Conservation (phyloP, 2,113 vertebrate genomes). For the Narcine bancroftii region DNA sequence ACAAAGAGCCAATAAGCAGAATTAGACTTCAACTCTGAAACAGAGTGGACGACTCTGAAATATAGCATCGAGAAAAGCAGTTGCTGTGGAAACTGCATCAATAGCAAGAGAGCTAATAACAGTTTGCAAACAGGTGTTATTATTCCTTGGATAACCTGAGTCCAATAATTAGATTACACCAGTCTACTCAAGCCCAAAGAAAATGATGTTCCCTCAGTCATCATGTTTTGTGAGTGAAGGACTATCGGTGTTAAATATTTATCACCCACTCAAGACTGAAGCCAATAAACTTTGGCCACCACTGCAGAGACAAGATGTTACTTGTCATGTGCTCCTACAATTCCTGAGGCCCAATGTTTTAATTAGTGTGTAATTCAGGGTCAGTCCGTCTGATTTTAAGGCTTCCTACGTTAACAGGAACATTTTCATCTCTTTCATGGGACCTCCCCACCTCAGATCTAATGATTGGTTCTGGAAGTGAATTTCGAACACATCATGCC, state of each 20-base stretch:
- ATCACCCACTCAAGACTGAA: not conserved
- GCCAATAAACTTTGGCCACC: conserved; percentile 7
- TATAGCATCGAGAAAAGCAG: not conserved
- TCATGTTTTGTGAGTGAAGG: not conserved
- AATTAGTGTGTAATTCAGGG: not conserved
- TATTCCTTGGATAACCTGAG: not conserved
- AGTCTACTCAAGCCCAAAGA: not conserved
- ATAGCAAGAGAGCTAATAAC: not conserved
- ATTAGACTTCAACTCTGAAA: not conserved
- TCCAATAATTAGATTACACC: not conserved
- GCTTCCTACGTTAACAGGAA: not conserved
- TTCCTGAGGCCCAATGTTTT: conserved; percentile 10
- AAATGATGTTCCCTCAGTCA: conserved; percentile 3
- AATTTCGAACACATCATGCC: not conserved
- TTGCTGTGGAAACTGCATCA: not conserved
- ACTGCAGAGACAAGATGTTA: not conserved
- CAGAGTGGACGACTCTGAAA: not conserved
- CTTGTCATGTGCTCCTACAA: conserved; percentile 8
- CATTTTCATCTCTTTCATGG: conserved; percentile 9
- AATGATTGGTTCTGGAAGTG: not conserved
- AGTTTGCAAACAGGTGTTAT: not conserved
- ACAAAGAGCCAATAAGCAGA: not conserved
- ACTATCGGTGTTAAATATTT: conserved; percentile 11
- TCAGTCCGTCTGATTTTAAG: not conserved
- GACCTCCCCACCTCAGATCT: not conserved